Evolutionary conservation across 2,888 invertebrate species (phyloP), one percentile per base, ranked within the genome.

Genomic region (Apotomis betuletana): DNA sequence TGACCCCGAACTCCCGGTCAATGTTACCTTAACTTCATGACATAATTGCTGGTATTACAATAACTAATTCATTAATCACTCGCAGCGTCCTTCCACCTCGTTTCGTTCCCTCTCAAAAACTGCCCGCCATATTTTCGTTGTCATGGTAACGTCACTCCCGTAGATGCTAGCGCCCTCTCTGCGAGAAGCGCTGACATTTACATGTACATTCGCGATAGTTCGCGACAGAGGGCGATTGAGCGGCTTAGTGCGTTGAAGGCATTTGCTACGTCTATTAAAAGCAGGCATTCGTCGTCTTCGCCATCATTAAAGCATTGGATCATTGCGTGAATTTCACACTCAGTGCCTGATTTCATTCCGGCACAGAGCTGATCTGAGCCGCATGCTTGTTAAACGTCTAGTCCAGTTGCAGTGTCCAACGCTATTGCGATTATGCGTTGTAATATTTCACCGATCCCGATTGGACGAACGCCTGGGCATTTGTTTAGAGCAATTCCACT

Each of bases 361-460:
- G 60, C 60, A 4, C 46, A 60, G 8, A 60, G 60, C 15, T 60
- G 60, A 46, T 60, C 60, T 3, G 60, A 60, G 3, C 60, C 60
- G 60, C 46, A 60, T 8, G 46, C 44, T 60, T 49, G 46, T 61
- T 49, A 49, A 12, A 49, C 46, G 12, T 49, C 61, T 12, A 49
- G 3, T 6, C 64, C 54, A 27, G 55, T 64, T 44, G 15, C 55
- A 0, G 44, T 64, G 10, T 55, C 64, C 63, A 64, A 44, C 1
- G 55, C 55, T 64, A 55, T 64, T 12, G 55, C 55, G 5, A 55
- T 55, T 6, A 64, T 64, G 15, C 64, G 64, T 63, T 63, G 36
- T 44, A 64, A 8, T 55, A 64, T 55, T 44, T 64, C 55, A 5
- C 64, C 64, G 3, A 64, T 55, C 4, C 64, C 64, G 15, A 64